Percentiles rank a stretch among this genome's conserved stretches.
Evolutionary conservation across 2,797 vertebrate species (phyloP).

Genomic region (Danio kyathit): DNA sequence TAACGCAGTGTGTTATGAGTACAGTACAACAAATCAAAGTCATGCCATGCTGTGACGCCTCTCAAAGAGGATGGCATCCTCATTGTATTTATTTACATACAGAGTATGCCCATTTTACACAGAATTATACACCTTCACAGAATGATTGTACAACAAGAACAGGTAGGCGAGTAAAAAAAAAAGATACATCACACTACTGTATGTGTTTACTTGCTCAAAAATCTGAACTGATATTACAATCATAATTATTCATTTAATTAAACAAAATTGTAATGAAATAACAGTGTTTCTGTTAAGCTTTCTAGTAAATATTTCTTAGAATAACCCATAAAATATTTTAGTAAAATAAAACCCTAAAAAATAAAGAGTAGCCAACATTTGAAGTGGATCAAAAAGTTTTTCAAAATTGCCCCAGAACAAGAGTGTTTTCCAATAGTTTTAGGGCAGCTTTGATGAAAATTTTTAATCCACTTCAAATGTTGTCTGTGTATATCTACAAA

Average conservation of each 20-base stretch:
- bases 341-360: too few relatives aligned
- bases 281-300: too few relatives aligned
- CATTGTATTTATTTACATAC: slow-evolving; percentile 22
- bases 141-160: not conserved
- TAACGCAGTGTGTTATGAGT: slow-evolving; percentile 10
- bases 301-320: too few relatives aligned
- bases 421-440: too few relatives aligned
- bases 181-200: not conserved
- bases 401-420: too few relatives aligned
- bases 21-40: slow-evolving; percentile 18
- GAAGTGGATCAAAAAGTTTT: too few relatives aligned
- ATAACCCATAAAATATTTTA: too few relatives aligned
- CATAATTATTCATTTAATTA: not conserved
- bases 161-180: not conserved
- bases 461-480: too few relatives aligned
- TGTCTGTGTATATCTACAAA: too few relatives aligned
- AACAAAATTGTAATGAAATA: not conserved
- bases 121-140: slow-evolving; percentile 39
- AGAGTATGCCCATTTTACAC: slow-evolving; percentile 19
- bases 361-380: too few relatives aligned
- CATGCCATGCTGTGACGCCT: not conserved
- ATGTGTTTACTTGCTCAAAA: not conserved
- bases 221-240: not conserved
- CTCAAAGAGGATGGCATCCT: slow-evolving; percentile 22
- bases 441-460: too few relatives aligned